Conservation (phyloP, 2,113 vertebrate genomes). For the Paratilapia polleni region DNA sequence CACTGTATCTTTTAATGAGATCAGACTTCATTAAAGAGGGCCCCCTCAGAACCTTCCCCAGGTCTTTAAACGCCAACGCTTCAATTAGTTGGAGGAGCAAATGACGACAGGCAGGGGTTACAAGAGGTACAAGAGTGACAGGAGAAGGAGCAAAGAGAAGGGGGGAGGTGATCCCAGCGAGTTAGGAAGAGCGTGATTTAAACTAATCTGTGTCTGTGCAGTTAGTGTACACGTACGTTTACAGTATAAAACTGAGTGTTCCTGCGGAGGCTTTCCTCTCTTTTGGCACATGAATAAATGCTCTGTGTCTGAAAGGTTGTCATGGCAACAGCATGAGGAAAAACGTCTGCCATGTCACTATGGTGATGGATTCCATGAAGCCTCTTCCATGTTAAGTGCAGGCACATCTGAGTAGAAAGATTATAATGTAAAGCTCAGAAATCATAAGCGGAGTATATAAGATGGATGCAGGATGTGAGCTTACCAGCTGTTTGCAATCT, state of each 20-base stretch:
- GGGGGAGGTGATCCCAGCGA: conserved; percentile 60
- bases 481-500: neutral
- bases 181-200: conserved; percentile 1
- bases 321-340: conserved; percentile 60
- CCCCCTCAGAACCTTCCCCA: conserved; percentile 61
- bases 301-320: conserved; percentile 57
- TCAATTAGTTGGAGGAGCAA: conserved; percentile 67
- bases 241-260: conserved; percentile 1
- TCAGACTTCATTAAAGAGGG: conserved; percentile 82
- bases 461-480: neutral
- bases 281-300: conserved; percentile 45
- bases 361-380: conserved; percentile 65
- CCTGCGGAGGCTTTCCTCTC: conserved; percentile 13
- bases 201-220: neutral
- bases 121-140: conserved; percentile 6
- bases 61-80: conserved; percentile 69
- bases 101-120: conserved; percentile 31
- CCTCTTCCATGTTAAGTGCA: conserved; percentile 8
- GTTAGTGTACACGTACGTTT: neutral
- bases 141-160: neutral
- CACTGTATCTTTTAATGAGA: conserved; percentile 90
- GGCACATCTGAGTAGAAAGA: conserved; percentile 29
- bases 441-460: neutral
- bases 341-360: conserved; percentile 60
- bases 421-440: neutral